A percentile compares a stretch with the other conserved stretches of the same genome.
phyloP scores from a whole-genome alignment of 2,113 vertebrate species.

The Macaca mulatta region DNA sequence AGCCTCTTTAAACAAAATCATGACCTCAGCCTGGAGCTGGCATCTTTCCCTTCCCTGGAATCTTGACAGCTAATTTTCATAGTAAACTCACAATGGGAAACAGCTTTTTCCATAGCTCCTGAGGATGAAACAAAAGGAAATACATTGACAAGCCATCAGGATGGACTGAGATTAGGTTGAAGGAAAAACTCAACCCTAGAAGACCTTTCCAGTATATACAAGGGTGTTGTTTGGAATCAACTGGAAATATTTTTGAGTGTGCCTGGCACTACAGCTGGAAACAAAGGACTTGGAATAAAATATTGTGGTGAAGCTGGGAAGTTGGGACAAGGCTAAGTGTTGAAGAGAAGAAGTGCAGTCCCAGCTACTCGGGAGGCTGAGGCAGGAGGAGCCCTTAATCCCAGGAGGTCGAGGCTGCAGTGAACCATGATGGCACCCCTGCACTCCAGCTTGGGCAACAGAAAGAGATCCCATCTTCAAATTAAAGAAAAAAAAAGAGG shows the following conservation, averaged over 20 bases:
- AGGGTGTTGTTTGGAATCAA: not conserved
- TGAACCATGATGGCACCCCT: no score
- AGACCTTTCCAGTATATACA: not conserved
- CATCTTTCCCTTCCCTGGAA: not conserved
- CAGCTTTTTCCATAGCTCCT: not conserved
- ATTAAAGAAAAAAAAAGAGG: not conserved
- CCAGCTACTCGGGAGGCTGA: no score
- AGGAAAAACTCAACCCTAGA: slow-evolving; percentile 7
- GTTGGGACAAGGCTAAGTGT: not conserved
- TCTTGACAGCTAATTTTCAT: slow-evolving; percentile 24
- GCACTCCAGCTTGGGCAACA: no score
- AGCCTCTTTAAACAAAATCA: slow-evolving; percentile 12
- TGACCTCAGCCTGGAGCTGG: slow-evolving; percentile 4
- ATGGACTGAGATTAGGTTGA: not conserved
- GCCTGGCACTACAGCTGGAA: not conserved
- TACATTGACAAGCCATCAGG: not conserved
- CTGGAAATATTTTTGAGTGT: not conserved
- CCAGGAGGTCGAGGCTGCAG: no score
- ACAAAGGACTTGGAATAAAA: not conserved
- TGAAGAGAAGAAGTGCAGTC: not conserved
- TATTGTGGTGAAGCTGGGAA: not conserved
- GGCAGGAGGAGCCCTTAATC: no score
- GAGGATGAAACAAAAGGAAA: slow-evolving; percentile 34
- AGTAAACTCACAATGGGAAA: not conserved
- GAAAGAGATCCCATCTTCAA: no score